phyloP scores from a whole-genome alignment of 2,113 vertebrate species.

The Scomber scombrus region DNA sequence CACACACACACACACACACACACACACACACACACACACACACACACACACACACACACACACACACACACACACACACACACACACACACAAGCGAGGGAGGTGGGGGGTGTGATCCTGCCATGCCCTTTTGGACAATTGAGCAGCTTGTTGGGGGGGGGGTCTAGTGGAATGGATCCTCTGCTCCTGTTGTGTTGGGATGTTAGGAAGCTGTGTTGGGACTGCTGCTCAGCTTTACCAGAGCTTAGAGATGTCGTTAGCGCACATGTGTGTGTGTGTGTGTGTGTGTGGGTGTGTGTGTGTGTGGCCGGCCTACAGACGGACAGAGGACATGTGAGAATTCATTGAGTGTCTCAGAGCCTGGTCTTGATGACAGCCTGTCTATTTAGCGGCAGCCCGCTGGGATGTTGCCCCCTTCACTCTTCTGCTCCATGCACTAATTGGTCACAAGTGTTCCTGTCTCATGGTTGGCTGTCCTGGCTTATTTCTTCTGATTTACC shows the following conservation, averaged over 20 bases:
- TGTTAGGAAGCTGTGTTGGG: constrained; percentile 83
- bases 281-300: constrained; percentile 16
- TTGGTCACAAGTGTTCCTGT: constrained; percentile 79
- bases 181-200: constrained; percentile 82
- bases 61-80: constrained; percentile 34
- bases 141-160: constrained; percentile 87
- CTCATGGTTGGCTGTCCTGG: constrained; percentile 57
- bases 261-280: background rate
- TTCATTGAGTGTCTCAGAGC: constrained; percentile 57
- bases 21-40: constrained; percentile 28
- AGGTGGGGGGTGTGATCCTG: background rate
- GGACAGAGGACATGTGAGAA: constrained; percentile 73
- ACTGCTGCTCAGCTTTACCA: constrained; percentile 75
- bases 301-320: constrained; percentile 65
- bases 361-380: constrained; percentile 74
- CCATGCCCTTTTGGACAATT: constrained; percentile 85
- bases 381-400: constrained; percentile 71
- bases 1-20: constrained; percentile 20
- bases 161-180: constrained; percentile 88
- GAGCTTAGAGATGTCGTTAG: constrained; percentile 73
- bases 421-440: constrained; percentile 63
- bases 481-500: constrained; percentile 47
- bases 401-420: constrained; percentile 59
- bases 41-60: constrained; percentile 27
- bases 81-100: background rate